These are phyloP conservation scores for Drosophila borealis DNA, from an alignment of 2,888 invertebrate species.

Conservation along the genomic window DNA sequence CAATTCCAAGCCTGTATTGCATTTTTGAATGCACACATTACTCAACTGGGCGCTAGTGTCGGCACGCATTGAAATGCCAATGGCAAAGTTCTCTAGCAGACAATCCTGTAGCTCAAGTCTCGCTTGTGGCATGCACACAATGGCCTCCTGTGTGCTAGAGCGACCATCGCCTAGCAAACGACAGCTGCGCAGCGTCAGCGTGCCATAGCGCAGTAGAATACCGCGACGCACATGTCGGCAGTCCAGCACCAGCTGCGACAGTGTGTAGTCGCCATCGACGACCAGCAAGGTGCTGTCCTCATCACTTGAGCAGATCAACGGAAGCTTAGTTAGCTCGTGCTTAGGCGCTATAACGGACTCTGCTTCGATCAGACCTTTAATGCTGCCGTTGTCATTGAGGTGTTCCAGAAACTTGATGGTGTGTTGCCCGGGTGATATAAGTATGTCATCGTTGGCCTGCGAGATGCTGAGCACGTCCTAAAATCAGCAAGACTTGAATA, in stretches of 20 bases:
- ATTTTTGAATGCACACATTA: constrained; percentile 49
- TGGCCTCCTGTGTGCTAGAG: constrained; percentile 86
- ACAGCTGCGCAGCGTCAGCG: constrained; percentile 85
- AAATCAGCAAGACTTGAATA: constrained; percentile 51
- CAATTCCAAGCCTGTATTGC: constrained; percentile 66
- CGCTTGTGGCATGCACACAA: constrained; percentile 85
- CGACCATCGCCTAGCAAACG: constrained; percentile 85
- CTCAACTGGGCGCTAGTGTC: constrained; percentile 38
- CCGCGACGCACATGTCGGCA: constrained; percentile 86
- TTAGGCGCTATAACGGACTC: constrained; percentile 9
- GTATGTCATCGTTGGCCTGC: constrained; percentile 85
- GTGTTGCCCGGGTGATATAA: constrained; percentile 86
- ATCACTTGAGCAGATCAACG: constrained; percentile 84
- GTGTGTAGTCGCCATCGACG: constrained; percentile 85
- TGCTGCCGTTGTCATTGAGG: constrained; percentile 86
- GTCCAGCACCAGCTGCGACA: constrained; percentile 87
- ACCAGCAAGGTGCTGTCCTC: constrained; percentile 86
- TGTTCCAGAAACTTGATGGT: constrained; percentile 85
- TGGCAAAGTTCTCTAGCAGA: constrained; percentile 86
- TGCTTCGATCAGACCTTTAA: constrained; percentile 50
- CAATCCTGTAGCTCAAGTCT: constrained; percentile 85
- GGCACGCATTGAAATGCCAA: constrained; percentile 85
- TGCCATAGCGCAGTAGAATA: constrained; percentile 86
- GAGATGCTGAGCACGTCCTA: constrained; percentile 81
- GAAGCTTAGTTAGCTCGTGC: constrained; percentile 55